Evolutionary conservation across 2,888 invertebrate species (phyloP), one percentile per base, ranked within the genome.

Genomic region (Volucella zonaria): DNA sequence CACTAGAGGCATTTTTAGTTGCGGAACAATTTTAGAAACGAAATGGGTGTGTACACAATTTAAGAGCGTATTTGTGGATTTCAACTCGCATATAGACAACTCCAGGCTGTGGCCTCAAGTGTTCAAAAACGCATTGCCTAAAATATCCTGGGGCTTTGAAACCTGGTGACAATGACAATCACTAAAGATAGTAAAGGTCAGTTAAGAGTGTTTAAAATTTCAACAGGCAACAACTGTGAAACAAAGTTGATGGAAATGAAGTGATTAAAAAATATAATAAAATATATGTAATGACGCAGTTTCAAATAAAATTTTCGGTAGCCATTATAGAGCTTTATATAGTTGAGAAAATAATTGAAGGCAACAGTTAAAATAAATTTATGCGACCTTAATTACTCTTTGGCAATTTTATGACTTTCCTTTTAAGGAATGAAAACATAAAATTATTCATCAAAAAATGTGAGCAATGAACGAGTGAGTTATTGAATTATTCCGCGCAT

Each of bases 1-100:
- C 40, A 40, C 31, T 31, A 45, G 43, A 12, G 31, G 15, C 38
- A n/a, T 10, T 58, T 59, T 71, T 43, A 82, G 82, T 82, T 54
- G 58, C 45, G 67, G 43, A 73, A 40, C 38, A 18, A 12, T 38
- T 54, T 54, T 43, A 4, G 6, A 23, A 56, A 38, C 67, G 47
- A 52, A 38, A 70, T 70, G 68, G 62, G 40, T 74, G 43, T 18
- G 38, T 62, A 9, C 40, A 23, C 42, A 18, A 14, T 4, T 4
- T 40, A n/a, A 9, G 12, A 23, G n/a, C 10, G n/a, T 31, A 31
- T 49, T 14, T 8, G 43, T 45, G 8, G 43, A 54, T 0, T 23
- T 10, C 8, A 14, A 0, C 6, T 2, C 18, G 8, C 40, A n/a
- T 42, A 45, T 14, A 52, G 54, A 67, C 23, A 54, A n/a, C 14